Percentiles rank a stretch among this genome's conserved stretches.
These are phyloP conservation scores for Agriopis leucophaearia DNA, from an alignment of 2,888 invertebrate genomes.

Conservation along the genomic window DNA sequence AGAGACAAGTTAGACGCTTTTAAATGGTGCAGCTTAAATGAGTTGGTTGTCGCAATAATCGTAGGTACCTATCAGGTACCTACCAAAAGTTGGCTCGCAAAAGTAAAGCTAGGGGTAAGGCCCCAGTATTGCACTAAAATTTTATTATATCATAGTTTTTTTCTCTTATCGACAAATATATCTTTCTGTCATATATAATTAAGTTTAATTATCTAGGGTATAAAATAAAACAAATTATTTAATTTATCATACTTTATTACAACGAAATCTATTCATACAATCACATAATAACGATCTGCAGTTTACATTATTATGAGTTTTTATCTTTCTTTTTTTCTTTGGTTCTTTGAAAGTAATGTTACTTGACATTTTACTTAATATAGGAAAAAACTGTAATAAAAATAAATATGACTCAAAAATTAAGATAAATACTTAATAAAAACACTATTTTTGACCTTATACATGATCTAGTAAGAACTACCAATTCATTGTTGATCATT, in stretches of 20 bases:
- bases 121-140: too few relatives aligned
- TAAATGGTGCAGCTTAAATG: too few relatives aligned
- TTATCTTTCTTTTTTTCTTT: slow-evolving; percentile 1
- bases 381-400: too few relatives aligned
- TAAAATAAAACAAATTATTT: slow-evolving; percentile 41
- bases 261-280: slow-evolving; percentile 81
- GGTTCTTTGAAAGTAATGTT: slow-evolving; percentile 9
- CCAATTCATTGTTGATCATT: not conserved
- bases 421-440: not conserved
- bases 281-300: slow-evolving; percentile 66
- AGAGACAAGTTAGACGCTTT: too few relatives aligned
- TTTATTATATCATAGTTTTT: too few relatives aligned
- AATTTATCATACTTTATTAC: slow-evolving; percentile 71
- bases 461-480: not conserved
- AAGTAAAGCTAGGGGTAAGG: too few relatives aligned
- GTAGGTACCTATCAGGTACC: too few relatives aligned
- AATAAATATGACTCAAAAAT: not conserved
- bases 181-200: not conserved
- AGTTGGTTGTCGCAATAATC: too few relatives aligned
- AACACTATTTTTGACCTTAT: not conserved
- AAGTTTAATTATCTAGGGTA: too few relatives aligned
- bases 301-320: slow-evolving; percentile 33
- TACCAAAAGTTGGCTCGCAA: too few relatives aligned
- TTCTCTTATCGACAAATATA: too few relatives aligned
- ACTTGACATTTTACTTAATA: not conserved